Conservation (phyloP, 2,888 invertebrate species). For the Caenorhabditis auriculariae region DNA sequence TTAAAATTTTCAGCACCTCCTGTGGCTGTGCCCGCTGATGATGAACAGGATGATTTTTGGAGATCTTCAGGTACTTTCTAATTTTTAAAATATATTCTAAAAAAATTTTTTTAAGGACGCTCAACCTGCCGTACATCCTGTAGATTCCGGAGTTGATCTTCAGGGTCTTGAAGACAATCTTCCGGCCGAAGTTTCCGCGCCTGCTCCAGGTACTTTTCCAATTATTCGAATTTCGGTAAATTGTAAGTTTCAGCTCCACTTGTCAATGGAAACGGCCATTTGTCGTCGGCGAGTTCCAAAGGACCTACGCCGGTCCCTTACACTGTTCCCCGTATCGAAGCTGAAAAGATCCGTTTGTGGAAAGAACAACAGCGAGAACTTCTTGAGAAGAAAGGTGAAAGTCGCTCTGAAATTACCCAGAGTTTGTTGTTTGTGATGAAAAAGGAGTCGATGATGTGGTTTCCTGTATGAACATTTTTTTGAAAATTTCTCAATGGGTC, state of each 20-base stretch:
- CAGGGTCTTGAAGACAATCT: conserved; percentile 33
- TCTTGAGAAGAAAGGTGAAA: conserved; percentile 22
- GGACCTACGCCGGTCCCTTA: conserved; percentile 40
- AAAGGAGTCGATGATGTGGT: too few species aligned
- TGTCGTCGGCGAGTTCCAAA: conserved; percentile 13
- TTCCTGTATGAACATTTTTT: too few species aligned
- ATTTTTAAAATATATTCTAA: not conserved
- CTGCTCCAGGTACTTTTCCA: conserved; percentile 2
- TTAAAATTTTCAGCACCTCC: too few species aligned
- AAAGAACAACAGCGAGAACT: conserved; percentile 84
- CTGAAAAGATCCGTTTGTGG: conserved; percentile 93
- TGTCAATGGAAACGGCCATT: conserved; percentile 20
- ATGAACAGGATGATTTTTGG: too few species aligned
- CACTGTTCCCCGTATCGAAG: conserved; percentile 67
- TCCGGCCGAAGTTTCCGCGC: conserved; percentile 4
- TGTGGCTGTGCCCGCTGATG: conserved; percentile 19
- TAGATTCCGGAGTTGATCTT: conserved; percentile 33
- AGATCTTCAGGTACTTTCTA: conserved; percentile 19
- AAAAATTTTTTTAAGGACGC: too few species aligned
- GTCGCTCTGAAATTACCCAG: too few species aligned
- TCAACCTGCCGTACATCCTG: conserved; percentile 12
- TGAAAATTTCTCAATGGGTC: too few species aligned
- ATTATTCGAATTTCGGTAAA: not conserved
- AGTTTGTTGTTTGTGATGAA: too few species aligned
- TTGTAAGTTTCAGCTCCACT: conserved; percentile 8